Evolutionary conservation across 2,113 vertebrate genomes (phyloP).

Genomic region (Phaethon lepturus): DNA sequence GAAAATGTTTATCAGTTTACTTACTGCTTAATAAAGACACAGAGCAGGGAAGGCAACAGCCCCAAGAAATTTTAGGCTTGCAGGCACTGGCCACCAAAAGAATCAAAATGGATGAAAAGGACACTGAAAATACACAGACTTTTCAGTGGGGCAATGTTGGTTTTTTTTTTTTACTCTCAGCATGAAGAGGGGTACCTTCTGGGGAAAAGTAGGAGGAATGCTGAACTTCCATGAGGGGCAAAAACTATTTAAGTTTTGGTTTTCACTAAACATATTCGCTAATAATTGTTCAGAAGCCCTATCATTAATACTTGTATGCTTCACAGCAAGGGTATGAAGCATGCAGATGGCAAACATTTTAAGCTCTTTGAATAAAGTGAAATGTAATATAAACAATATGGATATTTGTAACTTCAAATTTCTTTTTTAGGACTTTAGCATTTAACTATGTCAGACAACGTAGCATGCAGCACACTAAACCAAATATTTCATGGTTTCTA

Average conservation of each 20-base stretch:
- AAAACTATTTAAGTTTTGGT: not conserved
- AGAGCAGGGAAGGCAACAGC: not conserved
- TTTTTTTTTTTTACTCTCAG: not conserved
- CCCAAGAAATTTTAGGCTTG: not conserved
- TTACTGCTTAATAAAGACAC: not conserved
- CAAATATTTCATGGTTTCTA: not conserved
- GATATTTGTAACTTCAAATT: not conserved
- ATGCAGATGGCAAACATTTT: not conserved
- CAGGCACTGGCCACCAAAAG: not conserved
- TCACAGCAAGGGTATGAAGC: not conserved
- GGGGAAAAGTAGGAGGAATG: not conserved
- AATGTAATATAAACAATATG: not conserved
- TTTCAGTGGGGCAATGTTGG: not conserved
- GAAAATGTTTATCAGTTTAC: not conserved
- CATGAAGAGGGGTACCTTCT: not conserved
- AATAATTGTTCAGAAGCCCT: not conserved
- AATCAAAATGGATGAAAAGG: not conserved
- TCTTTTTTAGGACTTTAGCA: not conserved
- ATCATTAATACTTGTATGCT: not conserved
- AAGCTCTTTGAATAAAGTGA: not conserved
- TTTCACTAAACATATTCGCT: not conserved
- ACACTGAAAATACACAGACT: not conserved
- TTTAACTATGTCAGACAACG: not conserved
- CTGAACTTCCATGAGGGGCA: not conserved
- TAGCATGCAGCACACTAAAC: not conserved